These are phyloP conservation scores for Lutraria lutraria DNA, from an alignment of 2,888 invertebrate genomes.

Conservation along the genomic window DNA sequence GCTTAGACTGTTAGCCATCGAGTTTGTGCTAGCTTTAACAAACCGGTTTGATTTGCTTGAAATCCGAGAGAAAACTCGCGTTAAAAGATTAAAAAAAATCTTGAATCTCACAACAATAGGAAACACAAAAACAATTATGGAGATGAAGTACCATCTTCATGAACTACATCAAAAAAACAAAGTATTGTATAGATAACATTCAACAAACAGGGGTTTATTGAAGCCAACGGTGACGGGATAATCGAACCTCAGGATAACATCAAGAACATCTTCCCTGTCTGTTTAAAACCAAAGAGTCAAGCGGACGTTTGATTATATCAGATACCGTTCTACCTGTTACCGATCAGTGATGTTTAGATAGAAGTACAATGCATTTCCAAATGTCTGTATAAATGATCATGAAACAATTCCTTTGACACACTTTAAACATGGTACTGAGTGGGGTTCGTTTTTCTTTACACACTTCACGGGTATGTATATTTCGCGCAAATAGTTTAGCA, in stretches of 20 bases:
- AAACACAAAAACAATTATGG: not conserved
- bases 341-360: too few species aligned
- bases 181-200: not conserved
- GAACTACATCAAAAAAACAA: not conserved
- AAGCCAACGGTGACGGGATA: not conserved
- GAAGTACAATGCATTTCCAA: too few species aligned
- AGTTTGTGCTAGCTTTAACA: not conserved
- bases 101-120: not conserved
- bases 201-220: not conserved
- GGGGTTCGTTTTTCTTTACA: too few species aligned
- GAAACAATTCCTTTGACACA: too few species aligned
- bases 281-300: not conserved
- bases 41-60: not conserved
- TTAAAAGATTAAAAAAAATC: not conserved
- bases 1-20: not conserved
- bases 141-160: not conserved
- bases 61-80: not conserved
- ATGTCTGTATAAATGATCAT: too few species aligned
- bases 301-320: not conserved
- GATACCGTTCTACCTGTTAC: too few species aligned
- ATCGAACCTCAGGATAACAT: not conserved
- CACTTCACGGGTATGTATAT: too few species aligned
- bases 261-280: not conserved
- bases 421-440: too few species aligned
- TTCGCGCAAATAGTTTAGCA: too few species aligned